Percentiles rank a stretch among this genome's conserved stretches.
Evolutionary conservation across 2,888 invertebrate genomes (phyloP).

Genomic region (Phasia obesa): DNA sequence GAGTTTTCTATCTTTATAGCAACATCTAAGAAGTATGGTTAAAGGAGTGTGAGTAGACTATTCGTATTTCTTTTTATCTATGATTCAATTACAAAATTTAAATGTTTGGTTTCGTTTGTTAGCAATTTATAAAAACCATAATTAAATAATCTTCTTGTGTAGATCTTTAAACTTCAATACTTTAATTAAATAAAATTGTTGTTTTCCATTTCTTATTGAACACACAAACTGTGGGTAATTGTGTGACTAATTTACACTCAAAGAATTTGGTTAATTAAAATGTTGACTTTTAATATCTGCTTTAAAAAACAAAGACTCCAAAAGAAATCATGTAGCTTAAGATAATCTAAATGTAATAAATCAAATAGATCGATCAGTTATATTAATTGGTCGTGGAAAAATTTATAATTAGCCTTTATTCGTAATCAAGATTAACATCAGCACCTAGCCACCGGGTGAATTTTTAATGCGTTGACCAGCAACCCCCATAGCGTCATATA

Average conservation of each 20-base stretch:
- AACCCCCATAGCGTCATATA: too few relatives aligned
- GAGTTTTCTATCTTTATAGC: conserved; percentile 16
- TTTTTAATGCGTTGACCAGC: too few relatives aligned
- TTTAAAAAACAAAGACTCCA: background rate
- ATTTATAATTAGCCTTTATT: too few relatives aligned
- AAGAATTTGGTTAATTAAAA: background rate
- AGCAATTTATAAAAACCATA: conserved; percentile 46
- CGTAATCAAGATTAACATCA: too few relatives aligned
- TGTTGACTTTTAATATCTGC: background rate
- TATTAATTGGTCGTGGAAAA: too few relatives aligned
- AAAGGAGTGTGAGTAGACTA: background rate
- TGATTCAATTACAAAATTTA: conserved; percentile 61
- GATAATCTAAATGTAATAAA: too few relatives aligned
- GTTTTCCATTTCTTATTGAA: background rate
- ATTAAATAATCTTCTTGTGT: conserved; percentile 61
- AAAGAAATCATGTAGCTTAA: too few relatives aligned
- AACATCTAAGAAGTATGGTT: background rate
- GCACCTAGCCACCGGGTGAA: too few relatives aligned
- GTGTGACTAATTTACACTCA: background rate
- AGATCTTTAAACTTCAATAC: conserved; percentile 55
- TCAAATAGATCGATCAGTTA: too few relatives aligned
- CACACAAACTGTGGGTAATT: background rate
- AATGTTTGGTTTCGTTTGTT: conserved; percentile 47
- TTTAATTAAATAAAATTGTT: conserved; percentile 58
- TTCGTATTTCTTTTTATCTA: conserved; percentile 19